Evolutionary conservation across 2,888 invertebrate genomes (phyloP).

Genomic region (Melanostoma mellinum): DNA sequence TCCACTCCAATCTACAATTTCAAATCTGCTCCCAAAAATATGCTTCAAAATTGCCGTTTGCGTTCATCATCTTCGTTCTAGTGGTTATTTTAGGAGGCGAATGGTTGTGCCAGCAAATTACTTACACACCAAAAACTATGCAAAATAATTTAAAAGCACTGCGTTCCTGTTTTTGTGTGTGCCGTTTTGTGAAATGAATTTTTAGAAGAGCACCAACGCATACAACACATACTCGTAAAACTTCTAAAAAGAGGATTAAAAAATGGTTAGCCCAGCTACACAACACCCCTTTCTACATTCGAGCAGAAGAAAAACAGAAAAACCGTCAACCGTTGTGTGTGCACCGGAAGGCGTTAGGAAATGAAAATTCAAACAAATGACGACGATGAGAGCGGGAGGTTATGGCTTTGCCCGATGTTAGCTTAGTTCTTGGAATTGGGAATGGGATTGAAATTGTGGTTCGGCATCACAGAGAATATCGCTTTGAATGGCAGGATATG

Average conservation of each 20-base stretch:
- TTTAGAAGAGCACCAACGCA: slow-evolving; percentile 11
- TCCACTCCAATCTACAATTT: slow-evolving; percentile 19
- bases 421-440: slow-evolving; percentile 20
- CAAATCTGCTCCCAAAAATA: slow-evolving; percentile 46
- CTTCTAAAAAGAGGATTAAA: slow-evolving; percentile 46
- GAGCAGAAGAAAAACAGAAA: slow-evolving; percentile 24
- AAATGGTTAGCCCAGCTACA: slow-evolving; percentile 30
- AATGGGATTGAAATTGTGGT: slow-evolving; percentile 27
- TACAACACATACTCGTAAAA: slow-evolving; percentile 27
- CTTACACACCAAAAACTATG: slow-evolving; percentile 70
- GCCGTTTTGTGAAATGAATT: slow-evolving; percentile 25
- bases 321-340: slow-evolving; percentile 28
- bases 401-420: slow-evolving; percentile 27
- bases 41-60: slow-evolving; percentile 34
- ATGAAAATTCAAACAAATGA: slow-evolving; percentile 69
- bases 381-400: slow-evolving; percentile 14
- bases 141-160: slow-evolving; percentile 61
- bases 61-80: neutral
- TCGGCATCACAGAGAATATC: slow-evolving; percentile 15
- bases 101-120: slow-evolving; percentile 50
- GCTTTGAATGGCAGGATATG: slow-evolving; percentile 50
- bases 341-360: slow-evolving; percentile 68
- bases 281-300: slow-evolving; percentile 26
- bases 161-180: slow-evolving; percentile 8
- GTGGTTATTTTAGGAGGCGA: slow-evolving; percentile 35